Conservation (phyloP, 1,140 invertebrate genomes). For the Euwallacea fornicatus region DNA sequence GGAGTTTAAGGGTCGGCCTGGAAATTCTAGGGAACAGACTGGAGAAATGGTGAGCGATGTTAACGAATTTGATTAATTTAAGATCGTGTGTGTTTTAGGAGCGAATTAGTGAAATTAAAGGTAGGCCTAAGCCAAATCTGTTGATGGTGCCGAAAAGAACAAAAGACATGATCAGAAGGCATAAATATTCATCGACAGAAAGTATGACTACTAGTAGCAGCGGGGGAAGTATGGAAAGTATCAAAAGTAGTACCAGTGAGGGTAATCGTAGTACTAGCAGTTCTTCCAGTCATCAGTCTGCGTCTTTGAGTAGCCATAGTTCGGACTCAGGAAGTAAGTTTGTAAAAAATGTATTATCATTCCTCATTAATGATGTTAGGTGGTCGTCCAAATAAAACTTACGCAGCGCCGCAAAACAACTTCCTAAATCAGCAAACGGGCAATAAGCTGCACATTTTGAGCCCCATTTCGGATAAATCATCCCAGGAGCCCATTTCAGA, state of each 20-base stretch:
- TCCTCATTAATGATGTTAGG: slow-evolving; percentile 17
- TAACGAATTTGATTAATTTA: background rate
- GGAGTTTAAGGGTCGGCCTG: slow-evolving; percentile 53
- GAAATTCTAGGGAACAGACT: slow-evolving; percentile 41
- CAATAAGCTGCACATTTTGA: slow-evolving; percentile 79
- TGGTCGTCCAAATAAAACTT: slow-evolving; percentile 53
- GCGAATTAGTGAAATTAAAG: slow-evolving; percentile 61
- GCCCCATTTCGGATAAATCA: slow-evolving; percentile 88
- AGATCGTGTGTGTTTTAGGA: slow-evolving; percentile 14
- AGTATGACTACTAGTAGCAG: slow-evolving; percentile 83
- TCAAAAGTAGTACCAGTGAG: slow-evolving; percentile 79
- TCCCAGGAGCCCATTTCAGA: slow-evolving; percentile 81
- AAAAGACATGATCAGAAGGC: slow-evolving; percentile 62
- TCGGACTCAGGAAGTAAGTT: slow-evolving; percentile 70
- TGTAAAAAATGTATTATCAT: slow-evolving; percentile 3
- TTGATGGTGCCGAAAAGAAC: slow-evolving; percentile 71
- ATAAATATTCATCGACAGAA: slow-evolving; percentile 81
- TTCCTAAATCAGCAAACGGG: slow-evolving; percentile 65
- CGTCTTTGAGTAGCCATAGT: slow-evolving; percentile 78
- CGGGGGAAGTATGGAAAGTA: slow-evolving; percentile 80
- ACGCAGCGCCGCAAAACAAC: slow-evolving; percentile 62
- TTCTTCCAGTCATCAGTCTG: slow-evolving; percentile 76
- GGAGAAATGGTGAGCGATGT: slow-evolving; percentile 47
- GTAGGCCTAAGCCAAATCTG: slow-evolving; percentile 64
- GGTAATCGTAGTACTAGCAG: slow-evolving; percentile 79